Base-by-base conservation (phyloP, 2,113 vertebrate species). In the Lophura nycthemera region DNA sequence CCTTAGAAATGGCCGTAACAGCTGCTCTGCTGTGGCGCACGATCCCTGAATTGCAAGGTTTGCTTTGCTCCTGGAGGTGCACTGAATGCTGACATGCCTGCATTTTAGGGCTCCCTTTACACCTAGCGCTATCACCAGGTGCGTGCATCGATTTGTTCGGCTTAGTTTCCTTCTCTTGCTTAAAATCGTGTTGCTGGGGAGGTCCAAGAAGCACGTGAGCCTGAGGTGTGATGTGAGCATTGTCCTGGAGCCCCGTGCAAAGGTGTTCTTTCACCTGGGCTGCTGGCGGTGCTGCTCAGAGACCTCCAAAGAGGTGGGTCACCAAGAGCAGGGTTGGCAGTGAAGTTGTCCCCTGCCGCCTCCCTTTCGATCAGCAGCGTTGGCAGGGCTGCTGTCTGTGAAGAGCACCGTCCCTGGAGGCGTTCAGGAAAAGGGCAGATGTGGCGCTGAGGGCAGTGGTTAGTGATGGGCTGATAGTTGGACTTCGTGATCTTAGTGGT, bases 1-100 rank as follows among this genome's bases (percentile, higher is more conserved):
- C 40, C 43, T 69, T 91, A 69, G 74, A 74, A 95, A 75, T 92
- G 65, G 75, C 74, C 91, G 45, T 54, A 67, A 18, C 42, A 16
- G 40, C 5, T 65, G 5, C 21, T 43, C 56, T 88, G 73, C 65
- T 40, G 42, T 43, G 61, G 50, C 72, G 63, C 56, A 15, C 40
- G 25, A 29, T 91, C 27, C 56, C 75, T 36, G 48, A 74, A 71
- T 61, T 66, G 61, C 65, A 42, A 70, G 79, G 36, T 45, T 83
- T 86, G 76, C 36, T 1, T 45, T 78, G 61, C 40, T 83, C 47
- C 61, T 61, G 64, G 70, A 67, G 69, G 65, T 20, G 71, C 47
- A 38, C 27, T 30, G 61, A 67, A 83, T n/a, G 63, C 42, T 43
- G 66, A 67, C 88, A 88, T 0, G 0, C 54, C 36, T 66, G 15